Base-by-base conservation (phyloP, 2,113 vertebrate species). In the Mesocricetus auratus region DNA sequence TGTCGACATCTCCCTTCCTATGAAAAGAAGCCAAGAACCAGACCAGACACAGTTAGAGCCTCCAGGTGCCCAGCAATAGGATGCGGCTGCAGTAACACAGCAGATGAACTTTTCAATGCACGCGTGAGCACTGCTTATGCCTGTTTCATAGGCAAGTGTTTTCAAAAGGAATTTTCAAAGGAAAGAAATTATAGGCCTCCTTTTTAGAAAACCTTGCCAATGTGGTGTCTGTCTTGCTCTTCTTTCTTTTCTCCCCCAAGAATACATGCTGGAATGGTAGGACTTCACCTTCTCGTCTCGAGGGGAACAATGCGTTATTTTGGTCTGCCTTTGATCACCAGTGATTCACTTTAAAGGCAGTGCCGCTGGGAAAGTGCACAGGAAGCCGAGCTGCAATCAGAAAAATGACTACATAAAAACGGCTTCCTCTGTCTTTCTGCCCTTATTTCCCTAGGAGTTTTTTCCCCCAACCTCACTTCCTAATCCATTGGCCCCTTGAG, bases 311-410 rank as follows among this genome's bases (percentile, higher is more conserved):
- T 96, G 94, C 7, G 24, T 97, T 98, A 93, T 81, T 97, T 97
- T 71, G 36, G 88, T 96, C 26, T 93, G 94, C 86, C 75, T 98
- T 86, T 96, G 96, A 97, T 93, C 90, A 94, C 71, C 15, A 21
- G 78, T 93, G 93, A 92, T 71, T 86, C 93, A 97, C 79, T 91
- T 91, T 95, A 95, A 98, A 98, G 92, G 94, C 95, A 97, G 66
- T 6, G 19, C 96, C 91, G 90, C 78, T 92, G 97, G 97, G 87
- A 96, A 68, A 31, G 31, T 24, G 96, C 12, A 78, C 96, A 96
- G 96, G 89, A 81, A 95, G 66, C 78, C 7, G 92, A 89, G 73
- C 31, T 92, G 73, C 92, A 94, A 91, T 97, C 91, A 96, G 95
- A 95, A 97, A 96, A 93, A 96, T 91, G 92, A 95, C 87, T 92